phyloP scores from a whole-genome alignment of 2,888 invertebrate species.

The Ariolimax columbianus region DNA sequence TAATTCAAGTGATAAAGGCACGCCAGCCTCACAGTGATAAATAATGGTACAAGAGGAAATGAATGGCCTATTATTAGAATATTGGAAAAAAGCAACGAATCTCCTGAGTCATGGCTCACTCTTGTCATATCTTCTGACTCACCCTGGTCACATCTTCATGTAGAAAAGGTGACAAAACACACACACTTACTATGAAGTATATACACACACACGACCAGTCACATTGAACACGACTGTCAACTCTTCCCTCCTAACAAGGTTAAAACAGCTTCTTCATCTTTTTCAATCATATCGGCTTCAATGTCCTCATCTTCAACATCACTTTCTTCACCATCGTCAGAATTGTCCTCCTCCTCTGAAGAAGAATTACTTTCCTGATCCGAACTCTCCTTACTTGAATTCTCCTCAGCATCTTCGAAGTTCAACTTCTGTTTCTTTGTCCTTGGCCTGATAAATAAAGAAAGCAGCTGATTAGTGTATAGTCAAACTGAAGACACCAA shows the following conservation, averaged over 20 bases:
- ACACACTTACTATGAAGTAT: too few species aligned
- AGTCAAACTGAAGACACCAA: too few species aligned
- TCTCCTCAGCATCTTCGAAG: constrained; percentile 8
- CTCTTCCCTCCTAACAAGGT: constrained; percentile 38
- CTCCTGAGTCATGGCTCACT: too few species aligned
- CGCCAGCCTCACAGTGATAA: too few species aligned
- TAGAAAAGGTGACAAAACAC: too few species aligned
- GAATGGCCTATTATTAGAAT: too few species aligned
- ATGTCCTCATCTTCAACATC: constrained; percentile 37
- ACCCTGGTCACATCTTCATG: too few species aligned
- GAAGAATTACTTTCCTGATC: constrained; percentile 48
- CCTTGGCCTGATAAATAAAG: not conserved
- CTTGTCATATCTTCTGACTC: too few species aligned
- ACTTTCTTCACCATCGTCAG: constrained; percentile 32
- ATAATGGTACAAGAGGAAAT: too few species aligned
- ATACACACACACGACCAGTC: too few species aligned
- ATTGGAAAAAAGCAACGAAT: too few species aligned
- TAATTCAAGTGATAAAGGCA: too few species aligned
- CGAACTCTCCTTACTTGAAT: constrained; percentile 26
- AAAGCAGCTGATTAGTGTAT: not conserved
- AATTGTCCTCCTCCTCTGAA: constrained; percentile 48
- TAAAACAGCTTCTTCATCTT: constrained; percentile 61
- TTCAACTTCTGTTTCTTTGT: constrained; percentile 18
- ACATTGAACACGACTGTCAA: not conserved
- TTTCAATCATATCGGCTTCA: constrained; percentile 52